Conservation (phyloP, 2,888 invertebrate genomes). For the Troglohyphantes excavatus region DNA sequence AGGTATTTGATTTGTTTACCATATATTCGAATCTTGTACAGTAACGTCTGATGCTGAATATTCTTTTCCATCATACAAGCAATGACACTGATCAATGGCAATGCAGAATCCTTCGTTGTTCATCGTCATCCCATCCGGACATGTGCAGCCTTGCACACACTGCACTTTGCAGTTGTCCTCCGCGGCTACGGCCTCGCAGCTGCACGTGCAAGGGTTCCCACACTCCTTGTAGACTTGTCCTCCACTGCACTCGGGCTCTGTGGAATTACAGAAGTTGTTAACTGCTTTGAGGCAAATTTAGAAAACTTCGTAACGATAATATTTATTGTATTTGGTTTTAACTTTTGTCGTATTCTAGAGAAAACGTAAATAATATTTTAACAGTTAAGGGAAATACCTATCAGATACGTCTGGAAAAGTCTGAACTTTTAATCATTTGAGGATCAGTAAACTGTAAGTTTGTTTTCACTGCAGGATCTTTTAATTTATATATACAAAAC, state of each 20-base stretch:
- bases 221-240: conserved; percentile 93
- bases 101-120: conserved; percentile 89
- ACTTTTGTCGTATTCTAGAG: no score
- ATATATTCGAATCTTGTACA: conserved; percentile 48
- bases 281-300: no score
- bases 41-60: conserved; percentile 85
- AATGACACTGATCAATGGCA: conserved; percentile 89
- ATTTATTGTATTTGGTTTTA: no score
- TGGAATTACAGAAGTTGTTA: conserved; percentile 32
- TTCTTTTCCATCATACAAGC: conserved; percentile 88
- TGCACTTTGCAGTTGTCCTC: conserved; percentile 84
- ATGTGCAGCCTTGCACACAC: conserved; percentile 94
- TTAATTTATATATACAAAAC: no score
- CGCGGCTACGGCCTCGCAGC: conserved; percentile 87
- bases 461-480: no score
- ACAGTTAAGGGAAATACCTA: no score
- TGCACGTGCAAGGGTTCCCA: conserved; percentile 91
- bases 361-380: no score
- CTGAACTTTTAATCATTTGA: no score
- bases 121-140: conserved; percentile 89
- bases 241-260: conserved; percentile 89
- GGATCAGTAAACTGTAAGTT: no score
- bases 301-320: no score
- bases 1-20: no score
- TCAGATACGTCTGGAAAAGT: no score